phyloP scores from a whole-genome alignment of 2,888 invertebrate genomes.

The Argyresthia albistria region DNA sequence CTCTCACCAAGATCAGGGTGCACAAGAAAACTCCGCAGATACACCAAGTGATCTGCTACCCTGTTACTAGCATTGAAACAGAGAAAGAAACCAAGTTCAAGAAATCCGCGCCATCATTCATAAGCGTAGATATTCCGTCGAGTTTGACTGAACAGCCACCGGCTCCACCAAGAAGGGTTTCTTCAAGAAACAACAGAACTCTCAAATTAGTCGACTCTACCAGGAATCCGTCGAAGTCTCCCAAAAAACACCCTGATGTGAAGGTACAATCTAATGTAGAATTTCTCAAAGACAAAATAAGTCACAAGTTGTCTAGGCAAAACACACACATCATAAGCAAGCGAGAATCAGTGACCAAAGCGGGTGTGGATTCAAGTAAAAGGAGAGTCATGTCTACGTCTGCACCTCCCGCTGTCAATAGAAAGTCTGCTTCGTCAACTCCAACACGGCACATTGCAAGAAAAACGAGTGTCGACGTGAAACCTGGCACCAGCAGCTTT shows the following conservation, averaged over 20 bases:
- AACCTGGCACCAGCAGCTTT: conserved; percentile 55
- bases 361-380: conserved; percentile 15
- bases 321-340: conserved; percentile 52
- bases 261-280: conserved; percentile 67
- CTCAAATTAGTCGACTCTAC: conserved; percentile 74
- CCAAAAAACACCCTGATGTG: conserved; percentile 35
- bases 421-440: conserved; percentile 21
- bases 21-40: conserved; percentile 74
- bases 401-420: conserved; percentile 52
- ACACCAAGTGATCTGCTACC: conserved; percentile 76
- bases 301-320: conserved; percentile 68
- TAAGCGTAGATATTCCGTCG: conserved; percentile 40
- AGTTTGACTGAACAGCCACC: conserved; percentile 66
- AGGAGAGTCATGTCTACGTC: conserved; percentile 45
- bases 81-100: conserved; percentile 60
- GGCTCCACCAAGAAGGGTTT: conserved; percentile 82
- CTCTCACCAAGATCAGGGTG: conserved; percentile 84
- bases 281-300: conserved; percentile 75
- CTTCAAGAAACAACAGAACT: conserved; percentile 81
- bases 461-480: conserved; percentile 24
- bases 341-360: conserved; percentile 16
- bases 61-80: conserved; percentile 52
- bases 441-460: conserved; percentile 22
- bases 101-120: conserved; percentile 71
- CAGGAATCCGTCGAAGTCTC: conserved; percentile 48